Percentiles rank a stretch among this genome's conserved stretches.
Conservation (phyloP, 2,113 vertebrate genomes). For the Mastomys coucha region DNA sequence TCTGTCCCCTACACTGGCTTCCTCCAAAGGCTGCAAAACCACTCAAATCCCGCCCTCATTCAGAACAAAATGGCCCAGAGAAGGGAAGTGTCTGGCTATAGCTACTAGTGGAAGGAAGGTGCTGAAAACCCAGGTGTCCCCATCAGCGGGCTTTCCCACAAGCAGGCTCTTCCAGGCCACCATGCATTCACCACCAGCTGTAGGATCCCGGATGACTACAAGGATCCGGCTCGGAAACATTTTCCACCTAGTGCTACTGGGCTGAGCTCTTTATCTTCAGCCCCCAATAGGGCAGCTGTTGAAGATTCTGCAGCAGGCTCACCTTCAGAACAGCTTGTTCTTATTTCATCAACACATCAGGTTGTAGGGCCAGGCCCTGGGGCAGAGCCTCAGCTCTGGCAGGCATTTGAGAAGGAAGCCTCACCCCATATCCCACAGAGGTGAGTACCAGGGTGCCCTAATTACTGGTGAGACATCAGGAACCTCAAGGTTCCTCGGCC, state of each 20-base stretch:
- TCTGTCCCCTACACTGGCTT: neutral
- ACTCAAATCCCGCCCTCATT: neutral
- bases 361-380: accelerated
- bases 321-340: neutral
- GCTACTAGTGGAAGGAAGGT: neutral
- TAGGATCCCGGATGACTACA: accelerated
- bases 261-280: neutral
- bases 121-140: neutral
- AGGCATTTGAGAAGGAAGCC: neutral
- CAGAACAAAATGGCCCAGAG: neutral
- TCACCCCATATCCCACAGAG: neutral
- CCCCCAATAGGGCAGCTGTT: neutral
- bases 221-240: accelerated
- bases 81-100: neutral
- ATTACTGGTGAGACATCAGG: neutral
- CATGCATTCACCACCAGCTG: no score
- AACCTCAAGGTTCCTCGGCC: neutral
- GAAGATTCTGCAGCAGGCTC: neutral
- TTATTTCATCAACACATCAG: neutral
- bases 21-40: neutral
- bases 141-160: neutral
- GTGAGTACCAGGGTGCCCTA: neutral
- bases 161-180: neutral
- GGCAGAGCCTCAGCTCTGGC: neutral
- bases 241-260: neutral